These are phyloP conservation scores for Philereme transversata DNA, from an alignment of 2,888 invertebrate species.

Conservation along the genomic window DNA sequence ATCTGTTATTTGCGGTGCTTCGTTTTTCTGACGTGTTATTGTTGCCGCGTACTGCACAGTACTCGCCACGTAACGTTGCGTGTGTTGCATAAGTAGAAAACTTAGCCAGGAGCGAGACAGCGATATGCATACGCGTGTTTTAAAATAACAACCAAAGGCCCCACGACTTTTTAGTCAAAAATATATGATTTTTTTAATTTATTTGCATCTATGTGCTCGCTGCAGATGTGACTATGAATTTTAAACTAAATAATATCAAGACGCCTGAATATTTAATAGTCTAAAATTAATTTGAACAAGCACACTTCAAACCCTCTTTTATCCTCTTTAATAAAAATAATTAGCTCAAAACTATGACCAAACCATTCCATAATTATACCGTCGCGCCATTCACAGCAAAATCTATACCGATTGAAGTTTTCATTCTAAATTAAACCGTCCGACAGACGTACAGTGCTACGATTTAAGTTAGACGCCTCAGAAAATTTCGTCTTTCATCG, in stretches of 20 bases:
- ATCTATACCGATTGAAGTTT: not conserved
- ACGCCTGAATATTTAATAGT: too few species aligned
- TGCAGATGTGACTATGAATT: too few species aligned
- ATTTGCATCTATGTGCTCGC: too few species aligned
- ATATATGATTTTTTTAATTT: too few species aligned
- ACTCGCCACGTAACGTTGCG: conserved; percentile 3
- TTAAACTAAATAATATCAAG: too few species aligned
- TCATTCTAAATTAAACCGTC: not conserved
- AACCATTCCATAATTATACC: conserved; percentile 26
- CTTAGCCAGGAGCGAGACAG: not conserved
- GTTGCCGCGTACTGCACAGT: not conserved
- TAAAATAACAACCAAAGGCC: too few species aligned
- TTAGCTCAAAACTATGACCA: conserved; percentile 10
- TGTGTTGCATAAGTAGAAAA: not conserved
- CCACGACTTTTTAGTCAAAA: too few species aligned
- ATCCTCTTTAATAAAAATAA: not conserved
- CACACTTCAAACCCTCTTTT: not conserved
- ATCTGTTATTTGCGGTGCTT: too few species aligned
- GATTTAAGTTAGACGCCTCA: too few species aligned
- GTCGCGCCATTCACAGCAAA: not conserved
- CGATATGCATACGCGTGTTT: too few species aligned
- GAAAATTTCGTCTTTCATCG: too few species aligned
- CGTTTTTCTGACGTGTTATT: not conserved
- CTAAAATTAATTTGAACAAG: too few species aligned
- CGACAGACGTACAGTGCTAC: not conserved